phyloP scores from a whole-genome alignment of 2,888 invertebrate genomes.

The Luperina testacea region DNA sequence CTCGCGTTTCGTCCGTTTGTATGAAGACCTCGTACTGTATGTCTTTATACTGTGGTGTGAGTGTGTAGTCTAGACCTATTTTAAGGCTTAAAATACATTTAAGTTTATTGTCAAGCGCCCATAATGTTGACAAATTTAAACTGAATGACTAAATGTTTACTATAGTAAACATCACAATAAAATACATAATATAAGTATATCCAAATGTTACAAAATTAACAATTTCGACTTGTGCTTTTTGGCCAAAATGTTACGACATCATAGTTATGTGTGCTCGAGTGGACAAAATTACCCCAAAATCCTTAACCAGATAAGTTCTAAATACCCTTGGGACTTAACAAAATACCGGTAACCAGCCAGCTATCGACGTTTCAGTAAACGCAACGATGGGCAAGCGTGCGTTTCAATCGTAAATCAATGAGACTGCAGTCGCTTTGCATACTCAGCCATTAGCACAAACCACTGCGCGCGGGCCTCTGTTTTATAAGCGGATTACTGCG shows the following conservation, averaged over 20 bases:
- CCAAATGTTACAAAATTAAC: background rate
- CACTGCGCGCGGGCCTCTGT: constrained; percentile 65
- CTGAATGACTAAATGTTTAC: no score
- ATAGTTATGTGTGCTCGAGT: background rate
- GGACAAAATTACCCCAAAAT: background rate
- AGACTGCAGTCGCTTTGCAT: constrained; percentile 79
- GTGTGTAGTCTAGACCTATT: background rate
- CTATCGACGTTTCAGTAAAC: constrained; percentile 48
- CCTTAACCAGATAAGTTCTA: background rate
- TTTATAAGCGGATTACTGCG: constrained; percentile 57
- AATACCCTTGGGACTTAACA: constrained; percentile 18
- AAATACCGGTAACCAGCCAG: constrained; percentile 34
- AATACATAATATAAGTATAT: no score
- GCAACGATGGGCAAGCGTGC: constrained; percentile 67
- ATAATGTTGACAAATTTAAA: no score
- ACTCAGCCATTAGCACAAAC: constrained; percentile 79
- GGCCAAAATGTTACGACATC: background rate
- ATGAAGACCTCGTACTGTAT: no score
- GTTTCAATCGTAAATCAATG: constrained; percentile 80
- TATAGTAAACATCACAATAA: background rate
- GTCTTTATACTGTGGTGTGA: no score
- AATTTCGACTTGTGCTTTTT: background rate
- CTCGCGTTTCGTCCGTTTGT: no score
- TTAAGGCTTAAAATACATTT: background rate
- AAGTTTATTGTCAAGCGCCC: background rate